phyloP scores from a whole-genome alignment of 2,113 vertebrate genomes.

The Gadus chalcogrammus region DNA sequence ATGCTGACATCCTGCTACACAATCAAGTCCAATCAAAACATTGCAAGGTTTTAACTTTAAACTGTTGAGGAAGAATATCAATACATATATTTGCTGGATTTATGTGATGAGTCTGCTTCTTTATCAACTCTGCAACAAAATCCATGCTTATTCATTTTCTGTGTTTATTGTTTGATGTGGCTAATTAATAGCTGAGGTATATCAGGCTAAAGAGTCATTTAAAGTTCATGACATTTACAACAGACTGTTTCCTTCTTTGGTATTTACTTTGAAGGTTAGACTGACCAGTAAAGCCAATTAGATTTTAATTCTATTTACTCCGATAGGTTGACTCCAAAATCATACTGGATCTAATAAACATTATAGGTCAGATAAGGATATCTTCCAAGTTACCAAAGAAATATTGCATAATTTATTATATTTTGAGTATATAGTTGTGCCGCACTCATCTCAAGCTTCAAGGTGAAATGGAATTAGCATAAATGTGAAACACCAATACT shows the following conservation, averaged over 20 bases:
- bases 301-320: conserved; percentile 45
- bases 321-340: conserved; percentile 47
- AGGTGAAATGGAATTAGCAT: no score
- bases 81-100: conserved; percentile 11
- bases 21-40: no score
- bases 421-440: no score
- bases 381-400: no score
- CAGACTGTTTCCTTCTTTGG: conserved; percentile 57
- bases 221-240: conserved; percentile 79
- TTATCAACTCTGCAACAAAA: conserved; percentile 30
- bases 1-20: no score
- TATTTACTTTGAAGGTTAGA: conserved; percentile 77
- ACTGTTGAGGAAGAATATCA: neutral
- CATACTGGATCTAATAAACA: conserved; percentile 17
- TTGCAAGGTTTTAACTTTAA: neutral
- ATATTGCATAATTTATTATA: no score
- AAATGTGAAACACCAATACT: no score
- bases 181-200: conserved; percentile 50
- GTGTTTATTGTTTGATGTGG: conserved; percentile 44
- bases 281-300: conserved; percentile 57
- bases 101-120: neutral
- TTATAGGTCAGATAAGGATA: neutral
- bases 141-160: conserved; percentile 29
- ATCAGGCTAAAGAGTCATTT: conserved; percentile 57
- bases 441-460: no score